Evolutionary conservation across 2,888 invertebrate species (phyloP).

Genomic region (Lottia gigantea): DNA sequence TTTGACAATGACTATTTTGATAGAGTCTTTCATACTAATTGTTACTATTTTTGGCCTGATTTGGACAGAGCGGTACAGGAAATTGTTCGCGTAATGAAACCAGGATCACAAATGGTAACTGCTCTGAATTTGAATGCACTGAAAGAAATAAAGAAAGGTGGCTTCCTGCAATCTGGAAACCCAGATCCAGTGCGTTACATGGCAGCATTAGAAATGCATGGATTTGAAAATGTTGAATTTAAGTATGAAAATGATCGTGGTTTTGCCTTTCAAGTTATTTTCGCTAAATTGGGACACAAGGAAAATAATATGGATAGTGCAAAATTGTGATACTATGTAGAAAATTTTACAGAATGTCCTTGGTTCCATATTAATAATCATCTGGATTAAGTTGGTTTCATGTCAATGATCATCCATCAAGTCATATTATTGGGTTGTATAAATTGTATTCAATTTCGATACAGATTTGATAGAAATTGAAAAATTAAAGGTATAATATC

Average conservation of each 20-base stretch:
- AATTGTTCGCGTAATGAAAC: slow-evolving; percentile 57
- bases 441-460: too few species aligned
- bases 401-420: too few species aligned
- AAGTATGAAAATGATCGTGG: slow-evolving; percentile 26
- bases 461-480: too few species aligned
- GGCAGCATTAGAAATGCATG: slow-evolving; percentile 41
- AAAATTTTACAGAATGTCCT: too few species aligned
- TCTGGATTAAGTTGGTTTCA: too few species aligned
- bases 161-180: slow-evolving; percentile 40
- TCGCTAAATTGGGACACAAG: neutral
- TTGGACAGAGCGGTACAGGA: slow-evolving; percentile 40
- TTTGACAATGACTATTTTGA: slow-evolving; percentile 50
- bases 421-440: too few species aligned
- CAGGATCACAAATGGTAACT: slow-evolving; percentile 48
- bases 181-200: slow-evolving; percentile 51
- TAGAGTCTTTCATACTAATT: slow-evolving; percentile 56
- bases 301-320: too few species aligned
- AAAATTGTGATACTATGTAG: too few species aligned
- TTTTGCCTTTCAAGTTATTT: neutral
- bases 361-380: too few species aligned
- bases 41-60: slow-evolving; percentile 61
- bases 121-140: slow-evolving; percentile 36
- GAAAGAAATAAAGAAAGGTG: slow-evolving; percentile 23
- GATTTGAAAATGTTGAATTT: slow-evolving; percentile 49
- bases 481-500: too few species aligned